Base-by-base conservation (phyloP, 2,888 invertebrate genomes). In the Sphaeridia pumilis region DNA sequence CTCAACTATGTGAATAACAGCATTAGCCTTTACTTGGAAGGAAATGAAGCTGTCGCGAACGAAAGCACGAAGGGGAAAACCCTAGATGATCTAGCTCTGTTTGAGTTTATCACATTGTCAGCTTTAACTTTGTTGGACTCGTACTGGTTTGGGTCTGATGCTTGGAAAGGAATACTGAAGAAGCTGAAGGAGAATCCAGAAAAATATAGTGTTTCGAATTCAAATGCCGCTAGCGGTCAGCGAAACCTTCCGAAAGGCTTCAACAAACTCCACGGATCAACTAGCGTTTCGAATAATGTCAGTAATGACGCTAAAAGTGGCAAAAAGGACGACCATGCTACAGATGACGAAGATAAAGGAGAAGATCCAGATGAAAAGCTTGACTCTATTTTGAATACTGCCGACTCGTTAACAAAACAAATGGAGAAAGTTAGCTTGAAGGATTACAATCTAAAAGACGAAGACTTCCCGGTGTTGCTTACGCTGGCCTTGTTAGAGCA, bases 401-500 rank as follows among this genome's bases (percentile, higher is more conserved):
- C 17, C 17, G 21, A 45, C 35, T 51, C 51, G 3, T 26, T 51
- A 14, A 46, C 51, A 4, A 51, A 51, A 35, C 34, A 45, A 10
- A 36, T 51, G 10, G 45, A 44, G n/a, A 34, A 28, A 4, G 21
- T 27, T 14, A 22, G 28, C 10, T n/a, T 20, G 2, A 27, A 42
- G 27, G 46, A 52, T n/a, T 53, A 49, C 42, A 42, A 38, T 12
- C 34, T 26, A 28, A 43, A 35, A 21, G 55, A 55, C 35, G 54
- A 55, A 38, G 59, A 61, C 24, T 44, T 58, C 22, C 56, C 59
- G 4, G 42, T 56, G 20, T 36, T 59, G 10, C 35, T 59, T 12
- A 51, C 45, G 69, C 31, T 67, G 3, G 77, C 81, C 28, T 70
- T 87, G 17, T 71, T 90, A 57, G 86, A 89, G 67, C 76, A 79